phyloP scores from a whole-genome alignment of 1,140 invertebrate species.

The Choristoneura fumiferana region DNA sequence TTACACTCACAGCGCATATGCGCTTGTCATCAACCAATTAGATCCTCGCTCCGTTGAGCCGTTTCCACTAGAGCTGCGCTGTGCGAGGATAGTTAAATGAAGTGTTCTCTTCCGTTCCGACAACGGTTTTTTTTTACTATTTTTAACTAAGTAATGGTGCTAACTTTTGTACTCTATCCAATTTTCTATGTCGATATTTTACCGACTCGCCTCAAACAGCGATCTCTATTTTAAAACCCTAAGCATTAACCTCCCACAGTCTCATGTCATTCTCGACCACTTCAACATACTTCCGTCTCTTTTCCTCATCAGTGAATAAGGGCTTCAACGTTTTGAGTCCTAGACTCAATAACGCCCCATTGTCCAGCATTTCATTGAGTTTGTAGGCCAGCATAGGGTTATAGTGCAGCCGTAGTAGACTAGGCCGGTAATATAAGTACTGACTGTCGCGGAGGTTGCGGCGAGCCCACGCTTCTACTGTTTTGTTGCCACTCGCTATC shows the following conservation, averaged over 20 bases:
- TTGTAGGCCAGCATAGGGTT: conserved; percentile 84
- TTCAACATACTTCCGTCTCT: conserved; percentile 87
- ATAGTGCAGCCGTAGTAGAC: conserved; percentile 87
- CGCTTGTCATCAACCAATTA: no score
- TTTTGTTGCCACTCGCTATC: conserved; percentile 88
- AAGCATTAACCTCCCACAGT: conserved; percentile 91
- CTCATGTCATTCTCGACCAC: conserved; percentile 92
- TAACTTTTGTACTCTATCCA: no score
- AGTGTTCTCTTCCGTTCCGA: no score
- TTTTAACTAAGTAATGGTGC: no score
- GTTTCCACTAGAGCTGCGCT: no score
- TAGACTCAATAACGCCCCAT: conserved; percentile 88
- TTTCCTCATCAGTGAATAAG: conserved; percentile 84
- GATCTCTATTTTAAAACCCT: no score
- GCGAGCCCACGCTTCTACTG: conserved; percentile 86
- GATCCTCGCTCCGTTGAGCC: no score
- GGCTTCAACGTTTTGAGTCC: conserved; percentile 86
- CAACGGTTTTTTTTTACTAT: no score
- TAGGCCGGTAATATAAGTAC: conserved; percentile 88
- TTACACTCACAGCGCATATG: no score
- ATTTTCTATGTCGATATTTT: no score
- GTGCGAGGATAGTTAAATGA: no score
- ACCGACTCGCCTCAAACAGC: no score
- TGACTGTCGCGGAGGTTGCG: conserved; percentile 86
- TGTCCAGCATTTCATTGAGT: conserved; percentile 84